A percentile compares a stretch with the other conserved stretches of the same genome.
These are phyloP conservation scores for Eudasyphora cyanicolor DNA, from an alignment of 2,888 invertebrate species.

Conservation along the genomic window DNA sequence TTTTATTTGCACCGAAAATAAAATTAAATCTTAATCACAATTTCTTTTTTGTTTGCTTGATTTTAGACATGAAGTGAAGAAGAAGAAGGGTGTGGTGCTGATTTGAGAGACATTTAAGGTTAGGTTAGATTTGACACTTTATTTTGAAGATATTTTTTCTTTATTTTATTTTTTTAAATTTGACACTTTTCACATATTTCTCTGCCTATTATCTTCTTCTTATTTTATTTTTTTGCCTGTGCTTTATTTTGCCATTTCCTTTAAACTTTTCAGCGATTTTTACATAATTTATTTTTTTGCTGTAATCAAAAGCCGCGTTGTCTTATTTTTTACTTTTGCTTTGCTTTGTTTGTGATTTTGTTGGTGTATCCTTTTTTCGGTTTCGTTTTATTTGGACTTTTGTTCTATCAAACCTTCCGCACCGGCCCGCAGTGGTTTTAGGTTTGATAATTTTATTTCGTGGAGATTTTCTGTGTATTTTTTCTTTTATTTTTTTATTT, in stretches of 20 bases:
- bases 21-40: not conserved
- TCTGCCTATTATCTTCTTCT: not conserved
- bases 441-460: not conserved
- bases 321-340: constrained; percentile 43
- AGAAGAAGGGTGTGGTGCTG: constrained; percentile 45
- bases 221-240: not conserved
- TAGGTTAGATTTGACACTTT: constrained; percentile 42
- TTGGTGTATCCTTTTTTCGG: constrained; percentile 31
- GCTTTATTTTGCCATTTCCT: not conserved
- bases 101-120: constrained; percentile 60
- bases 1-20: too few species aligned
- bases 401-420: constrained; percentile 48
- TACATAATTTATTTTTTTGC: constrained; percentile 51
- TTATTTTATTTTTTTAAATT: constrained; percentile 1
- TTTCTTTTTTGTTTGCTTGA: not conserved
- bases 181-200: not conserved
- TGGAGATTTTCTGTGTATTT: not conserved
- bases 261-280: constrained; percentile 43
- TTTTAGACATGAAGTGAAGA: too few species aligned
- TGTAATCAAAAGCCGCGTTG: constrained; percentile 57
- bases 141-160: not conserved
- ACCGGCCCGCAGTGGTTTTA: constrained; percentile 61
- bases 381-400: constrained; percentile 43
- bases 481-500: not conserved
- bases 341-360: constrained; percentile 28